Base-by-base conservation (phyloP, 1,140 invertebrate species). In the Aphis craccivora region DNA sequence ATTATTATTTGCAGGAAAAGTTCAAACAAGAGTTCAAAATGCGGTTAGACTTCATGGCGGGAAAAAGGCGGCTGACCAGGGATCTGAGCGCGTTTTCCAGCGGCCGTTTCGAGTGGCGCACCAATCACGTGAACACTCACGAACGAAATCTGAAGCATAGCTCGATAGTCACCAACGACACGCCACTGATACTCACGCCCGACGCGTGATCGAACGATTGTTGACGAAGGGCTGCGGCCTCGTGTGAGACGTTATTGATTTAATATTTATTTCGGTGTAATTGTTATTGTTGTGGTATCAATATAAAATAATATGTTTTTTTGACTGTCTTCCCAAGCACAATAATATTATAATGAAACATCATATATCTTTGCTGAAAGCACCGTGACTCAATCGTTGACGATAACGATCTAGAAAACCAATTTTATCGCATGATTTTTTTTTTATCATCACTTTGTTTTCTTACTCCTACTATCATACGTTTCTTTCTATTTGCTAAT, bases 21-120 rank as follows among this genome's bases (percentile, higher is more conserved):
- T 95, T 95, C 94, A 94, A 95, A 94, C 94, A 94, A 84, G 94
- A 95, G 89, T 95, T 95, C 92, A 94, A 94, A 90, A 90, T 95
- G 92, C 90, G 94, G n/a, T 76, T 94, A 37, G 83, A 91, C 45
- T 90, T 95, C 76, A 90, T 94, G 55, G 86, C 94, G 40, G 94
- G 94, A 18, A 94, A 94, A 76, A 89, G 91, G 60, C 94, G 94
- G 23, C 91, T 95, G 1, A 91, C 93, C 11, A 91, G 94, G n/a
- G 94, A 95, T 67, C 87, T 94, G n/a, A 95, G 94, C 90, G 94
- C 94, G 7, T 94, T 95, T 53, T 94, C 94, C 53, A 94, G 94
- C 83, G 94, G 94, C 20, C 83, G 94, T n/a, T 94, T 94, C 76
- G 94, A 95, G 40, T 95, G 94, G 94, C 94, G 94, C 45, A 93